These are phyloP conservation scores for Struthidea cinerea DNA, from an alignment of 2,113 vertebrate genomes.

Conservation along the genomic window DNA sequence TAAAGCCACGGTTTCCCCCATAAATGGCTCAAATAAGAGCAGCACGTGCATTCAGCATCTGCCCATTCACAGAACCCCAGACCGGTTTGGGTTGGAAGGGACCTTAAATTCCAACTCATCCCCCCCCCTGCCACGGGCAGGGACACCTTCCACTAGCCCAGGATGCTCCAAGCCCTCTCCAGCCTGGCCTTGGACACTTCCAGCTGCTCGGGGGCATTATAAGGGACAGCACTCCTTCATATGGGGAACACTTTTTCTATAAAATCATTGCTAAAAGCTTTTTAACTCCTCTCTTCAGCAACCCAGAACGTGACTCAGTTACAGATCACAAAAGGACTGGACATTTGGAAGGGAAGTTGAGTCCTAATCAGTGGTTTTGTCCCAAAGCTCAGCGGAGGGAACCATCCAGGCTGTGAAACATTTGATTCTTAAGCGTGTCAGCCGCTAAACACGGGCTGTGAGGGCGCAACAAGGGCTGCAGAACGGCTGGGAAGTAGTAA, in stretches of 20 bases:
- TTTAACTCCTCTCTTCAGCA: background rate
- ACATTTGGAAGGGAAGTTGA: background rate
- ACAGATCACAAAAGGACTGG: background rate
- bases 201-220: background rate
- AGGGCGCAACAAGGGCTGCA: background rate
- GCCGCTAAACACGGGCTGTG: background rate
- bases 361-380: background rate
- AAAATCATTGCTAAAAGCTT: background rate
- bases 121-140: too few species aligned
- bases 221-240: background rate
- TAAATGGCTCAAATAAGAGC: background rate
- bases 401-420: background rate
- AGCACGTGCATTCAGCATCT: background rate
- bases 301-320: background rate
- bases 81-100: background rate
- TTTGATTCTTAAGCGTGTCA: background rate
- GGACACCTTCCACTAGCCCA: background rate
- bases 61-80: background rate
- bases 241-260: background rate
- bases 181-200: background rate
- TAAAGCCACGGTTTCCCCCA: rapidly evolving
- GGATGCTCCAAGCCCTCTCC: background rate
- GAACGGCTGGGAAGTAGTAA: background rate
- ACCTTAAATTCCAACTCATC: background rate
- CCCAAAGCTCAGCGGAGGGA: background rate